Evolutionary conservation across 2,113 vertebrate species (phyloP), one percentile per base, ranked within the genome.

Genomic region (Brevimyrus niger): DNA sequence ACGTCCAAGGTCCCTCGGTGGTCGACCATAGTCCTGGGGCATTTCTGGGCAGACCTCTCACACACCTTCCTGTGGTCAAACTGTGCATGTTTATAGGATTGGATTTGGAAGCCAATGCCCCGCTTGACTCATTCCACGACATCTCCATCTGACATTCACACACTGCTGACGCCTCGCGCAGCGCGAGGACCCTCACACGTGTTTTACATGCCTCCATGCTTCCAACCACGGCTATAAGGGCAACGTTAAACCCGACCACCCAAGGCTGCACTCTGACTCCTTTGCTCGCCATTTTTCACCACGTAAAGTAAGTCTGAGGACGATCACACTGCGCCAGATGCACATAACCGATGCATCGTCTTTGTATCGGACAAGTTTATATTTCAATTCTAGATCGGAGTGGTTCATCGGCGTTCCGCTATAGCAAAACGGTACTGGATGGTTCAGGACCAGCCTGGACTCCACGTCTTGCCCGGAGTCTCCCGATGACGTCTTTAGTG

Each of bases 61-160:
- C 88, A 90, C 91, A 38, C 38, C 73, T 92, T 90, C 87, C 91
- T 93, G 92, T 91, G 94, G 93, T 92, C 93, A 92, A 92, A 88
- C 90, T 55, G 61, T 38, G 89, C 89, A 93, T 93, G 31, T 94
- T 95, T 95, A 94, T 95, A 95, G 94, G 92, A 90, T 93, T 93
- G 95, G 94, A 95, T 96, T 96, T 92, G 95, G 93, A 96, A 95
- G 94, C 94, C 87, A 93, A 92, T 93, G 93, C 93, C 94, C 92
- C 87, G 92, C 93, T 90, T 96, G 95, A 96, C 95, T 95, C 95
- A 96, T 96, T 96, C 96, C 96, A 94, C 95, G 95, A 96, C 95
- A 95, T 91, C 95, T 95, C 94, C 93, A 96, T 96, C 96, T 96
- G 95, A 96, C 95, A 96, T 96, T 96, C 96, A 96, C 95, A 96